Conservation (phyloP, 2,113 vertebrate genomes). For the Atherinomorus stipes region DNA sequence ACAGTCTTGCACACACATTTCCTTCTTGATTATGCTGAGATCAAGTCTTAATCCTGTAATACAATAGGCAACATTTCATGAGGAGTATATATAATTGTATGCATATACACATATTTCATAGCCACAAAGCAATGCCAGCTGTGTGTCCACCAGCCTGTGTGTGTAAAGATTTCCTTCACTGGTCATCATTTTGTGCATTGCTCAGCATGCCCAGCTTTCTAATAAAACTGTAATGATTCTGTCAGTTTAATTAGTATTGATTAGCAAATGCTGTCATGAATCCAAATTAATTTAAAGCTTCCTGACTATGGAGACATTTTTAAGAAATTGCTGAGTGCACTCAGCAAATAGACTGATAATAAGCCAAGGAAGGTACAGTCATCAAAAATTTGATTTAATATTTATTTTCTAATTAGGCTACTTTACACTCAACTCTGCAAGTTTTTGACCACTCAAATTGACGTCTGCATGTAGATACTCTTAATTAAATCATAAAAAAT, state of each 20-base stretch:
- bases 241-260: slow-evolving; percentile 56
- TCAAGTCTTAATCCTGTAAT: not conserved
- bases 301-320: slow-evolving; percentile 35
- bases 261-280: slow-evolving; percentile 39
- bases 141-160: no score
- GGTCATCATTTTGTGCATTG: slow-evolving; percentile 40
- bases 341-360: slow-evolving; percentile 37
- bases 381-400: slow-evolving; percentile 2
- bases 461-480: not conserved
- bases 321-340: slow-evolving; percentile 33
- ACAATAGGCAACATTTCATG: no score
- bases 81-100: not conserved
- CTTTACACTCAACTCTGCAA: not conserved
- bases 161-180: slow-evolving; percentile 5
- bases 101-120: no score
- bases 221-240: slow-evolving; percentile 57
- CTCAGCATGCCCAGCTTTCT: slow-evolving; percentile 43
- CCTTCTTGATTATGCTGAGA: slow-evolving; percentile 17
- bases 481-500: no score
- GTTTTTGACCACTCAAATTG: not conserved
- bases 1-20: not conserved
- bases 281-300: slow-evolving; percentile 54
- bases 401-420: not conserved
- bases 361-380: slow-evolving; percentile 29
- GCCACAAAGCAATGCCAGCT: no score